phyloP scores from a whole-genome alignment of 1,140 invertebrate species.

The Aplysia californica region DNA sequence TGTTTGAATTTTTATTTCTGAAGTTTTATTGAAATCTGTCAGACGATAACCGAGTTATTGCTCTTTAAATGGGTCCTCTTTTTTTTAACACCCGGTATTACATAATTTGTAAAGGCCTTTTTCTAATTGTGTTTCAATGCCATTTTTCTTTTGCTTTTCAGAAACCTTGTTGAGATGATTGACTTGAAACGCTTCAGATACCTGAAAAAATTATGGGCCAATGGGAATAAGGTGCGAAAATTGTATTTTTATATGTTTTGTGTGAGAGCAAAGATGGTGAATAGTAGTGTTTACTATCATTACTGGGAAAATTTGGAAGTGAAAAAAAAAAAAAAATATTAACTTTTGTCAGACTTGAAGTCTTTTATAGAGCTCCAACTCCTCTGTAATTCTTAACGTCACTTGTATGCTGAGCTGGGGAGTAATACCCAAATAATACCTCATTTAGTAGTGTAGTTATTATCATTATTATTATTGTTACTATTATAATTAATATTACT shows the following conservation, averaged over 20 bases:
- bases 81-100: neutral
- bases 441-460: too few relatives aligned
- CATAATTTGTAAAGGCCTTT: neutral
- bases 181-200: constrained; percentile 51
- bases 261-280: neutral
- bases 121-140: neutral
- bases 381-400: neutral
- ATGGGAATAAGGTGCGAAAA: constrained; percentile 55
- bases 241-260: neutral
- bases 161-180: constrained; percentile 46
- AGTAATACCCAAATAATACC: too few relatives aligned
- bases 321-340: neutral
- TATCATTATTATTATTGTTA: too few relatives aligned
- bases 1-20: neutral
- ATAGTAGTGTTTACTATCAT: neutral
- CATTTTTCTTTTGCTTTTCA: constrained; percentile 24
- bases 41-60: neutral
- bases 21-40: neutral
- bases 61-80: neutral
- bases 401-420: neutral
- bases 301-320: too few relatives aligned
- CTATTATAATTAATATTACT: too few relatives aligned
- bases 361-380: neutral
- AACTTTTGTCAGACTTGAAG: too few relatives aligned
- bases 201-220: constrained; percentile 57